Evolutionary conservation across 2,888 invertebrate genomes (phyloP).

Genomic region (Metellina segmentata): DNA sequence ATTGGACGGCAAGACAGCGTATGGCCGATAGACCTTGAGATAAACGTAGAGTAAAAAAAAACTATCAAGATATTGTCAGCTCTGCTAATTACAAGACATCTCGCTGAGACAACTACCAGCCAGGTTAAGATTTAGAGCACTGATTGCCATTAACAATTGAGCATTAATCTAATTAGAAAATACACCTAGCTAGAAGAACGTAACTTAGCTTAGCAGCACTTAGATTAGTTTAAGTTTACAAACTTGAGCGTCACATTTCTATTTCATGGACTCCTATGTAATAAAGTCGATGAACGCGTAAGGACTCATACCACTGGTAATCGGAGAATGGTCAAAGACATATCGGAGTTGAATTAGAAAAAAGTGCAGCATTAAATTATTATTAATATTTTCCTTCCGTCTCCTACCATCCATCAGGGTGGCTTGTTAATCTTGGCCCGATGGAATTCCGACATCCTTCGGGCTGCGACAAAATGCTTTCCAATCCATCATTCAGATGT

Average conservation of each 20-base stretch:
- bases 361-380: constrained; percentile 44
- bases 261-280: not conserved
- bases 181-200: no score
- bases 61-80: no score
- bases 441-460: constrained; percentile 45
- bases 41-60: no score
- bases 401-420: constrained; percentile 38
- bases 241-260: not conserved
- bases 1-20: no score
- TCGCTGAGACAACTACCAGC: no score
- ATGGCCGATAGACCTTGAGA: no score
- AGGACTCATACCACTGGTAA: constrained; percentile 13
- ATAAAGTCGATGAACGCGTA: not conserved
- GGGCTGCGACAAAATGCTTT: constrained; percentile 29
- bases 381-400: constrained; percentile 59
- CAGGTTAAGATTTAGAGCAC: no score
- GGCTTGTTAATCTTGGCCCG: constrained; percentile 49
- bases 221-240: not conserved
- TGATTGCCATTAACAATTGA: no score
- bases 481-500: constrained; percentile 44
- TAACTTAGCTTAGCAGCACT: no score
- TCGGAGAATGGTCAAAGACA: not conserved
- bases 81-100: no score
- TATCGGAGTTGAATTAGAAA: not conserved
- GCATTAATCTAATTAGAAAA: no score